Conservation (phyloP, 2,113 vertebrate genomes). For the Ursus arctos region DNA sequence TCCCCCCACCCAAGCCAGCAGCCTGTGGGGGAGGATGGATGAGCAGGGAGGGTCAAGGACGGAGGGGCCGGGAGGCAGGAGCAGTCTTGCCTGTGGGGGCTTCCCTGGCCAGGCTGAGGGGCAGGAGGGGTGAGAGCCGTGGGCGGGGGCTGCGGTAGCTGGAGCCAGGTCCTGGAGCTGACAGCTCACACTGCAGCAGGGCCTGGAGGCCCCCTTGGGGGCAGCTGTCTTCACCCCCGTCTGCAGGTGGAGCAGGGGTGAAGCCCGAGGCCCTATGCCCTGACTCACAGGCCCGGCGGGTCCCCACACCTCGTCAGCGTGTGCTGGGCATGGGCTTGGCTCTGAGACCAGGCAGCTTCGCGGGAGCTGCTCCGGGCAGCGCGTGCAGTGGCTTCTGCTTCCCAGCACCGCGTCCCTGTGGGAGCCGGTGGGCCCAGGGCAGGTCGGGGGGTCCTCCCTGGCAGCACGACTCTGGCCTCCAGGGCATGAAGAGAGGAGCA, state of each 20-base stretch:
- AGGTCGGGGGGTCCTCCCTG: background rate
- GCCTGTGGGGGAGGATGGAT: background rate
- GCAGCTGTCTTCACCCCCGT: background rate
- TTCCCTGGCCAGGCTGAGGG: background rate
- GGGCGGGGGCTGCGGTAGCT: accelerated
- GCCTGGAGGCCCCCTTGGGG: background rate
- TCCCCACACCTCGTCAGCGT: background rate
- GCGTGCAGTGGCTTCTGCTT: background rate
- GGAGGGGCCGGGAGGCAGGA: accelerated
- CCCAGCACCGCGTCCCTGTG: accelerated
- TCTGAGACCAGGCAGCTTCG: background rate
- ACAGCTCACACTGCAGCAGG: background rate
- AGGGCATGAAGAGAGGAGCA: background rate
- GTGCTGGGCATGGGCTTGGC: background rate
- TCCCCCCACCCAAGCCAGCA: background rate
- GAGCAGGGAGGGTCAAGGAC: background rate
- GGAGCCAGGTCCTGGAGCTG: accelerated
- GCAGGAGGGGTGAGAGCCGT: background rate
- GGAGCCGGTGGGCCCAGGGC: background rate
- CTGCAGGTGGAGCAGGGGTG: background rate
- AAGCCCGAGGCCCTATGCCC: background rate
- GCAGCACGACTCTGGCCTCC: accelerated
- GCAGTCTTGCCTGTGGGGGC: accelerated
- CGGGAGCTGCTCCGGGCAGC: accelerated
- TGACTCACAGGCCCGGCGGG: background rate